A percentile compares a stretch with the other conserved stretches of the same genome.
These are phyloP conservation scores for Marisa cornuarietis DNA, from an alignment of 1,140 invertebrate genomes.

Conservation along the genomic window DNA sequence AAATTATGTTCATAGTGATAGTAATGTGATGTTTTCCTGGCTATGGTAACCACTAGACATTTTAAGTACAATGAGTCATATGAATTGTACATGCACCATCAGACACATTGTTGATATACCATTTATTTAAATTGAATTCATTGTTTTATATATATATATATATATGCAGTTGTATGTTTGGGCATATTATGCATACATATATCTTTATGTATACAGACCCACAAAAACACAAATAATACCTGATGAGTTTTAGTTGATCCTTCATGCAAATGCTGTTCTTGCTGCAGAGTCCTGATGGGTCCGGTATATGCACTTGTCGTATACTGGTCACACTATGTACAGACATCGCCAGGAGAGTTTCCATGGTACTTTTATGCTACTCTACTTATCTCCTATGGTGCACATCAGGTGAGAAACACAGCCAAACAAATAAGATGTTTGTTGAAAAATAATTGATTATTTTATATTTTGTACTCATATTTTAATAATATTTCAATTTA, in stretches of 20 bases:
- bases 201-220: not conserved
- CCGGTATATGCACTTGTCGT: conserved; percentile 83
- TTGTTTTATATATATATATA: no score
- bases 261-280: not conserved
- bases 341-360: conserved; percentile 73
- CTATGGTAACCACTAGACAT: no score
- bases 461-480: not conserved
- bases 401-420: conserved; percentile 83
- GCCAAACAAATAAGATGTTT: not conserved
- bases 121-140: not conserved
- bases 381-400: conserved; percentile 81
- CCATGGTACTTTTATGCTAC: conserved; percentile 84
- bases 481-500: no score
- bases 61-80: no score
- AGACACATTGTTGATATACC: not conserved
- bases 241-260: not conserved
- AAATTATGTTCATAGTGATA: not conserved
- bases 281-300: conserved; percentile 80
- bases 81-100: no score
- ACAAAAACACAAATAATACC: no score
- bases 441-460: not conserved
- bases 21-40: no score
- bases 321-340: conserved; percentile 82
- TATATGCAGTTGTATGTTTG: not conserved
- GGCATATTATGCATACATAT: not conserved